phyloP scores from a whole-genome alignment of 2,113 vertebrate species.

The Bungarus multicinctus region DNA sequence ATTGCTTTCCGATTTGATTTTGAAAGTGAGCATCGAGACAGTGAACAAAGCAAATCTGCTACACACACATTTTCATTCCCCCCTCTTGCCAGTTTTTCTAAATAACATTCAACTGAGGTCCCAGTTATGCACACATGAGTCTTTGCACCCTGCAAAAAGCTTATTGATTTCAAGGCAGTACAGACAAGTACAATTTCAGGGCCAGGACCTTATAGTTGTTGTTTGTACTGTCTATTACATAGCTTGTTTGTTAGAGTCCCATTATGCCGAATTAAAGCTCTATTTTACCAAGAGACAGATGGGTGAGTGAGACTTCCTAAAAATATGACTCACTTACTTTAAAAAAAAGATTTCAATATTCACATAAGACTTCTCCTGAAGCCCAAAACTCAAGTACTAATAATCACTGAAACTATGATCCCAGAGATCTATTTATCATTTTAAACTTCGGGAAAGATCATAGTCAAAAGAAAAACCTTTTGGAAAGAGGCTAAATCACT shows the following conservation, averaged over 20 bases:
- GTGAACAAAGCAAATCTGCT: neutral
- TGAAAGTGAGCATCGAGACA: neutral
- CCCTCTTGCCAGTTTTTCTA: neutral
- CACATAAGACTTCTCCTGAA: neutral
- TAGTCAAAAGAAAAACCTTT: neutral
- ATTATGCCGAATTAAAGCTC: neutral
- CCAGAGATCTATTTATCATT: neutral
- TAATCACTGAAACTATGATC: neutral
- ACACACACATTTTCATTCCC: neutral
- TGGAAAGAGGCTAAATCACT: neutral
- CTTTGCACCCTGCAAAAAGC: neutral
- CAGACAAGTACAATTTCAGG: conserved; percentile 12
- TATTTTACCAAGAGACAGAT: neutral
- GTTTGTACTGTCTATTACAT: neutral
- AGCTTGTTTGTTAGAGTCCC: neutral
- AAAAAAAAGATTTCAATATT: neutral
- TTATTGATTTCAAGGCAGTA: neutral
- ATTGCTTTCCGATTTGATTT: neutral
- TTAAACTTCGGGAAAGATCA: neutral
- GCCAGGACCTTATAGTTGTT: neutral
- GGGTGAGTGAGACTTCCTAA: neutral
- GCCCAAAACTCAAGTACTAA: neutral
- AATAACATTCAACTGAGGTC: neutral
- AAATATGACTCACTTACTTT: neutral
- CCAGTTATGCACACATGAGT: neutral